Percentiles rank a stretch among this genome's conserved stretches.
These are phyloP conservation scores for Malurus splendens DNA, from an alignment of 2,797 vertebrate species.

Conservation along the genomic window DNA sequence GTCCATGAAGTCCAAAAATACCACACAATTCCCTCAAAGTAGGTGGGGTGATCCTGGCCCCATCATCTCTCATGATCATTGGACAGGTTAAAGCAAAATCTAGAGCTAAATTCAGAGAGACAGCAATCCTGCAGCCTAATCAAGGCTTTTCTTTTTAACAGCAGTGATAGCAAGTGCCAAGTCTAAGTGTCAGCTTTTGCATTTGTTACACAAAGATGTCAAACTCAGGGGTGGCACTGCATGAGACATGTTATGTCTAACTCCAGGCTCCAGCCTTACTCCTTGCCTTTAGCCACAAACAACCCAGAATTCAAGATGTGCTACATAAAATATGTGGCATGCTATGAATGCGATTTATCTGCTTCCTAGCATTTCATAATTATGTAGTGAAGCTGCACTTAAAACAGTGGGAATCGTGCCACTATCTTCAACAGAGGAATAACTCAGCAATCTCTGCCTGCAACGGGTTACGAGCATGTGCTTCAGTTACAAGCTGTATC, in stretches of 20 bases:
- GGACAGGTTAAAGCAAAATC: background rate
- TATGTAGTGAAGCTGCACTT: background rate
- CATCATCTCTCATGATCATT: background rate
- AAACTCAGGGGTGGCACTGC: background rate
- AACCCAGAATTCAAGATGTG: background rate
- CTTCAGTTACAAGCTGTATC: background rate
- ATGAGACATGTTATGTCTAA: rapidly evolving
- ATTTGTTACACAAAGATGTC: background rate
- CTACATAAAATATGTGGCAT: background rate
- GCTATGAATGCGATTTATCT: background rate
- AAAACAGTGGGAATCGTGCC: background rate
- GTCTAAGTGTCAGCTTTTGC: background rate
- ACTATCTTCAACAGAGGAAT: background rate
- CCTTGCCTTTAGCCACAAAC: background rate
- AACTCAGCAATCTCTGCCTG: background rate
- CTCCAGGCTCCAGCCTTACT: background rate
- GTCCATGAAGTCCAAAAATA: background rate
- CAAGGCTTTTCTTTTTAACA: background rate
- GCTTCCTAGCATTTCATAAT: background rate
- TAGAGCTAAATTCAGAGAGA: background rate
- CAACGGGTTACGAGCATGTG: background rate
- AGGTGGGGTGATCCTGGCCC: background rate
- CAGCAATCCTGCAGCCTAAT: background rate
- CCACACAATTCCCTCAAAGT: background rate
- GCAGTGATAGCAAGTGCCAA: background rate